Base-by-base conservation (phyloP, 2,888 invertebrate species). In the Eupeodes latifasciatus region DNA sequence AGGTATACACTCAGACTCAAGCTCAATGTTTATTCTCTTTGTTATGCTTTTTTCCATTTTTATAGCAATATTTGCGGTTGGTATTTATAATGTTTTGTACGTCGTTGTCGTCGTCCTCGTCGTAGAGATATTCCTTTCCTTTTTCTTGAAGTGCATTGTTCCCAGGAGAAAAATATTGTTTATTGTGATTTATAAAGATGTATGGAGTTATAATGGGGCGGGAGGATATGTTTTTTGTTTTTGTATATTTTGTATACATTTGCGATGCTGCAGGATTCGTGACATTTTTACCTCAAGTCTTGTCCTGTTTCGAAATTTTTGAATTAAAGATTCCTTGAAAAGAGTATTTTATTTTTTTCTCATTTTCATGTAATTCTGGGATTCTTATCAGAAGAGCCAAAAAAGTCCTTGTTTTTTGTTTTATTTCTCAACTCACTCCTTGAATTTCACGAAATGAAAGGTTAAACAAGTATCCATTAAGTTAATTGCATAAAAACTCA, bases 31-130 rank as follows among this genome's bases (percentile, higher is more conserved):
- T 71, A 36, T 55, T n/a, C 51, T 76, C 40, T 79, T 82, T 83
- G 79, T 83, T 84, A 84, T 87, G 77, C 84, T 75, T 81, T 77
- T 81, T 64, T 74, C 74, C 27, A 27, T 27, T 81, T 87, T 87
- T 80, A 87, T 84, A 87, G 84, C 87, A 87, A 87, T 87, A 87
- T 87, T 84, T 84, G 87, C 87, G 77, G 87, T 84, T 57, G 51
- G 67, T 72, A 36, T 79, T 61, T 66, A 66, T 40, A 40, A 51
- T 14, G 5, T 51, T 19, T 55, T 55, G 19, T 55, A 11, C 7
- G 10, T 40, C 5, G 40, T 40, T 1, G 40, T 40, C 9, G 9
- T 40, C 6, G 5, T 40, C 40, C 40, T 40, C 27, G 27, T 27
- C 3, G 27, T 27, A 27, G 27, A 27, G 27, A 27, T 40, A 7